These are phyloP conservation scores for Branchellion lobata DNA, from an alignment of 2,888 invertebrate species.

Conservation along the genomic window DNA sequence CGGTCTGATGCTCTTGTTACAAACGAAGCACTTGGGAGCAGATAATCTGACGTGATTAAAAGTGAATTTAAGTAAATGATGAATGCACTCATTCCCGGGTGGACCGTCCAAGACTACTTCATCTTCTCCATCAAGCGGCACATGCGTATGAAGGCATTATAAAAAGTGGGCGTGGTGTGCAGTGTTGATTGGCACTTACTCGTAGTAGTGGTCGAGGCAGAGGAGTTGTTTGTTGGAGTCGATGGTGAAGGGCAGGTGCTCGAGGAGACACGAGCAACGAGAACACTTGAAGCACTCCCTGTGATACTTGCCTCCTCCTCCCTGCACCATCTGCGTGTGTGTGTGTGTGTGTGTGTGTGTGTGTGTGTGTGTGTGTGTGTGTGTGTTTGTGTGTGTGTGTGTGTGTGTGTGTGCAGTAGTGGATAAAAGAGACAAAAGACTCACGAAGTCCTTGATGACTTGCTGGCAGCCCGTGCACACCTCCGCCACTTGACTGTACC, in stretches of 20 bases:
- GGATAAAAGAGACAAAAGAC: neutral
- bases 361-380: too few species aligned
- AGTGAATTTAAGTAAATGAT: too few species aligned
- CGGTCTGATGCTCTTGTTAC: conserved; percentile 1
- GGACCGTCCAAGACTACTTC: neutral
- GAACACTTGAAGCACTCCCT: conserved; percentile 17
- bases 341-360: too few species aligned
- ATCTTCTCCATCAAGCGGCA: neutral
- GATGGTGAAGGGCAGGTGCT: conserved; percentile 12
- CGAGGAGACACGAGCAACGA: conserved; percentile 19
- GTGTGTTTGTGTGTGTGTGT: too few species aligned
- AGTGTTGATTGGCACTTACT: conserved; percentile 21
- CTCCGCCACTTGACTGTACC: conserved; percentile 16
- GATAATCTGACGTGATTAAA: neutral
- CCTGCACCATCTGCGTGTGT: conserved; percentile 2
- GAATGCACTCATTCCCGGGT: too few species aligned
- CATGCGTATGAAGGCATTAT: too few species aligned
- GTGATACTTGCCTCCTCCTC: conserved; percentile 19
- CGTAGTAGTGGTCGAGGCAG: conserved; percentile 33
- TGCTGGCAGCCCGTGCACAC: conserved; percentile 4
- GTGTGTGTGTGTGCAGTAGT: neutral
- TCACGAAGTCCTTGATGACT: neutral
- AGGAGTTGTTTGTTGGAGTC: conserved; percentile 17
- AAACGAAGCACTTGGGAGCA: neutral
- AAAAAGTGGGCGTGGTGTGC: neutral